Conservation (phyloP, 2,888 invertebrate genomes). For the Aleiodes testaceus region DNA sequence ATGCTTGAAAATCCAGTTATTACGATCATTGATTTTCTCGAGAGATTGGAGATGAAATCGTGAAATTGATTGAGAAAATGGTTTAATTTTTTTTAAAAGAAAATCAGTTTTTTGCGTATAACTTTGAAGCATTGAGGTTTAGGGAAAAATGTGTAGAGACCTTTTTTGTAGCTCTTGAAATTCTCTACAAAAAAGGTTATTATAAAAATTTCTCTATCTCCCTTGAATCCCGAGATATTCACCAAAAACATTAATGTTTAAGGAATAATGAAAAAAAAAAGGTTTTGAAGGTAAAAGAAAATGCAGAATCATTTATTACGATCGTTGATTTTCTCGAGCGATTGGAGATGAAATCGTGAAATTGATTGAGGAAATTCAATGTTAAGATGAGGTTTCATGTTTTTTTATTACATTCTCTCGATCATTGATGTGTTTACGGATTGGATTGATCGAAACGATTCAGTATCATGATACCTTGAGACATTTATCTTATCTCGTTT, state of each 20-base stretch:
- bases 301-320: background rate
- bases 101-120: too few species aligned
- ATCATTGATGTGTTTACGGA: background rate
- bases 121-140: too few species aligned
- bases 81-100: too few species aligned
- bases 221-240: too few species aligned
- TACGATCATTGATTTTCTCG: background rate
- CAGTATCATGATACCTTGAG: background rate
- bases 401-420: background rate
- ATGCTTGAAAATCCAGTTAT: background rate
- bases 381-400: slow-evolving; percentile 21
- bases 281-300: too few species aligned
- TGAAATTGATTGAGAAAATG: slow-evolving; percentile 14
- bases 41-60: slow-evolving; percentile 27
- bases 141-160: too few species aligned
- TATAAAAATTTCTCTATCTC: too few species aligned
- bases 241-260: too few species aligned
- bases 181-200: too few species aligned
- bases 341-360: slow-evolving; percentile 31
- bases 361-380: slow-evolving; percentile 29
- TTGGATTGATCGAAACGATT: slow-evolving; percentile 32
- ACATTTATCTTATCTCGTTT: slow-evolving; percentile 40
- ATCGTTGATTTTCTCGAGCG: background rate
- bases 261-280: too few species aligned
- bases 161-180: too few species aligned